Evolutionary conservation across 2,113 vertebrate species (phyloP).

Genomic region (Brachypteracias leptosomus): DNA sequence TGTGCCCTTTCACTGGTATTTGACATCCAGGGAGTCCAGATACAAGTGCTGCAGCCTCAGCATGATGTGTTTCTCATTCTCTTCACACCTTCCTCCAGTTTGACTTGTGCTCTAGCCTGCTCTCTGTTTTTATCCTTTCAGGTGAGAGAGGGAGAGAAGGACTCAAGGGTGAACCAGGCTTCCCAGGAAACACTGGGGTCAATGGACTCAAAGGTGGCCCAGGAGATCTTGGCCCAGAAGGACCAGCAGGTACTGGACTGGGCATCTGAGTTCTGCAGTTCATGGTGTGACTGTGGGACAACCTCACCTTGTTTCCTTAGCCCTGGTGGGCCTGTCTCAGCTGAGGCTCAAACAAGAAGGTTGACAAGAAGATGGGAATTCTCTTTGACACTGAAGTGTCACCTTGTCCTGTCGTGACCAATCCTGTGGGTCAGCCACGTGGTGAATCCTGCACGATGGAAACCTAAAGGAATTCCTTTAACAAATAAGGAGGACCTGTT

Average conservation of each 20-base stretch:
- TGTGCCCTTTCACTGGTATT: neutral
- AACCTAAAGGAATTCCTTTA: neutral
- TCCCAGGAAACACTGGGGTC: slow-evolving; percentile 77
- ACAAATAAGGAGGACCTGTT: neutral
- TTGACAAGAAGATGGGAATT: neutral
- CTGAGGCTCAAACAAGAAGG: neutral
- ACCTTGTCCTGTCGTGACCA: neutral
- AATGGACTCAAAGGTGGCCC: slow-evolving; percentile 79
- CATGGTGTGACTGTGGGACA: neutral
- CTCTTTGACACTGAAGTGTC: neutral
- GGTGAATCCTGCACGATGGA: neutral
- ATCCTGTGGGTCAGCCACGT: neutral
- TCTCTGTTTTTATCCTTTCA: slow-evolving; percentile 56
- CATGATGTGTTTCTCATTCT: neutral
- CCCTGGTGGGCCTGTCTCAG: neutral
- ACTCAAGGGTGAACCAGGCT: slow-evolving; percentile 79
- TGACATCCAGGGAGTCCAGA: neutral
- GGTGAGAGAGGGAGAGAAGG: slow-evolving; percentile 79
- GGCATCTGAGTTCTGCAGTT: neutral
- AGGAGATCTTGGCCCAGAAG: slow-evolving; percentile 83
- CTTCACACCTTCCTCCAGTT: neutral
- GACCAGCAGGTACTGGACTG: slow-evolving; percentile 78
- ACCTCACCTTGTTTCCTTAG: neutral
- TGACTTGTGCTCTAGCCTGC: neutral
- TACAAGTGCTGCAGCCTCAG: neutral